These are phyloP conservation scores for Girardia tigrina DNA, from an alignment of 2,888 invertebrate species.

Conservation along the genomic window DNA sequence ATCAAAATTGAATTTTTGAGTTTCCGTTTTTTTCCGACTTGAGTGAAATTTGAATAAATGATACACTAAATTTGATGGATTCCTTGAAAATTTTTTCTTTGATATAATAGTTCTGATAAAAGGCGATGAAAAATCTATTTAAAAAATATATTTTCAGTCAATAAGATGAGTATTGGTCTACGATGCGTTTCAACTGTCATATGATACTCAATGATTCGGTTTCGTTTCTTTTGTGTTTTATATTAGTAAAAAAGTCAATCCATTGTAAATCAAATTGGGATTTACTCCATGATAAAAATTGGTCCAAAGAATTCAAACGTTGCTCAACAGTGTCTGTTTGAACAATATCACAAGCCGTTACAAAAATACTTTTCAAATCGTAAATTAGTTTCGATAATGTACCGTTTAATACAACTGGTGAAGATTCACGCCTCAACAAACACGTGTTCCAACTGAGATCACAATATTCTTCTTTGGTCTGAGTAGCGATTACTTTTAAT, in stretches of 20 bases:
- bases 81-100: too few species aligned
- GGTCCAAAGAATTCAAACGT: constrained; percentile 16
- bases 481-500: not conserved
- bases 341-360: constrained; percentile 17
- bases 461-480: constrained; percentile 4
- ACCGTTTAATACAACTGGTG: not conserved
- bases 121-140: not conserved
- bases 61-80: too few species aligned
- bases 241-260: not conserved
- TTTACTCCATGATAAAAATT: constrained; percentile 20
- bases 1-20: too few species aligned
- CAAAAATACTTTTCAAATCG: constrained; percentile 18
- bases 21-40: too few species aligned
- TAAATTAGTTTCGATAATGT: not conserved
- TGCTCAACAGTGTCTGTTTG: constrained; percentile 23
- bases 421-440: not conserved
- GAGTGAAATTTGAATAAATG: too few species aligned
- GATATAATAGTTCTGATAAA: too few species aligned
- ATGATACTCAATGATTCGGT: not conserved
- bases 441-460: not conserved
- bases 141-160: constrained; percentile 8
- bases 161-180: not conserved
- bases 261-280: constrained; percentile 23
- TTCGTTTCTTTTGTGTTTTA: not conserved
- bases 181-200: not conserved